These are phyloP conservation scores for Geothlypis trichas DNA, from an alignment of 2,113 vertebrate species.

Conservation along the genomic window DNA sequence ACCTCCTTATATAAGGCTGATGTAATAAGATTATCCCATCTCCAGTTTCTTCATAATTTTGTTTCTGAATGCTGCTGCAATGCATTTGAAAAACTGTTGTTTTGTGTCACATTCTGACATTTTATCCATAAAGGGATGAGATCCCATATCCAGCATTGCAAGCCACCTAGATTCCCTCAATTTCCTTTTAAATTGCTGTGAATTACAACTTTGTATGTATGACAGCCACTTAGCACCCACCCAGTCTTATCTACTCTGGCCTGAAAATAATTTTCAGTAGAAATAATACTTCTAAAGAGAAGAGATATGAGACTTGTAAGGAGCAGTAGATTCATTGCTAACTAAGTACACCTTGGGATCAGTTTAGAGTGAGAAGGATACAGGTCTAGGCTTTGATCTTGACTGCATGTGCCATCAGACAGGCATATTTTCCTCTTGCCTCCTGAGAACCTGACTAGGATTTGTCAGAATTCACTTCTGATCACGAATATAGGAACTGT, in stretches of 20 bases:
- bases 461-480: not conserved
- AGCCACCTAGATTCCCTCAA: not conserved
- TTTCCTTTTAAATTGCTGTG: not conserved
- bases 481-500: not conserved
- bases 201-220: not conserved
- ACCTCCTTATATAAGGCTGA: not conserved
- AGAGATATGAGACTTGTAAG: not conserved
- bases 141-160: not conserved
- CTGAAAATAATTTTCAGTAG: not conserved
- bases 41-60: not conserved
- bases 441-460: not conserved
- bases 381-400: not conserved
- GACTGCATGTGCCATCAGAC: not conserved
- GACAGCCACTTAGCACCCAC: not conserved
- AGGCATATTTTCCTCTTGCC: not conserved
- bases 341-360: not conserved
- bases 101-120: not conserved
- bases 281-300: not conserved
- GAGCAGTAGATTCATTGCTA: not conserved
- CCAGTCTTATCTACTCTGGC: not conserved
- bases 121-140: not conserved
- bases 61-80: not conserved
- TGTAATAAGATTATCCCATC: not conserved
- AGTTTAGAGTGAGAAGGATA: not conserved
- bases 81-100: not conserved